Base-by-base conservation (phyloP, 2,113 vertebrate genomes). In the Ellobius talpinus region DNA sequence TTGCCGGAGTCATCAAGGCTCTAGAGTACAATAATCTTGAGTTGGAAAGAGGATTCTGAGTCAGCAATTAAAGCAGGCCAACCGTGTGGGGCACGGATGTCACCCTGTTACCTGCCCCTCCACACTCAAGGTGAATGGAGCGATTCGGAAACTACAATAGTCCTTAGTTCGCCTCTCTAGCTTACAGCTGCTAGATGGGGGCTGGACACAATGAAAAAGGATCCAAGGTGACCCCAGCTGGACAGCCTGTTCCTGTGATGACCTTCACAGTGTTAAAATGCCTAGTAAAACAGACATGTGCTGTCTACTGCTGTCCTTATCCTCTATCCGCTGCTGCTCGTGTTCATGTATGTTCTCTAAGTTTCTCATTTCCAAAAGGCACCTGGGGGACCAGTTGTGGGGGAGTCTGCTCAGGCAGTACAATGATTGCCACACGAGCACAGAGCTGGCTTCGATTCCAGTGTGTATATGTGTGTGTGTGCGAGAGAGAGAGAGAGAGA, bases 241-340 rank as follows among this genome's bases (percentile, higher is more conserved):
- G 10, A 47, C 7, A 72, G 78, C 47, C 89, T 73, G 65, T n/a
- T 42, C 50, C 72, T 65, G 21, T 19, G 84, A 76, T 26, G 21
- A n/a, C 33, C 24, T 16, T 70, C 4, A 52, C 33, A 23, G 31
- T 50, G 26, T 11, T 42, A 50, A 36, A 85, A 52, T 45, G 36
- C 85, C 88, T 94, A 50, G 85, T 82, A 76, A 95, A 50, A 91
- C 26, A 63, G 1, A 31, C 70, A 52, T 9, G 36, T 29, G 29
- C 55, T 19, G 23, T 66, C 52, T 33, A 5, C 12, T 79, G 47
- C 29, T 86, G 19, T 50, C 76, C 73, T 47, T 16, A 39, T 12
- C 6, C 23, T n/a, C 19, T 6, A 13, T 55, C 47, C 33, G 13
- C 36, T n/a, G 31, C 1, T n/a, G 55, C 16, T 68, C 23, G 73